A percentile compares a stretch with the other conserved stretches of the same genome.
Evolutionary conservation across 2,113 vertebrate species (phyloP).

Genomic region (Burhinus bistriatus): DNA sequence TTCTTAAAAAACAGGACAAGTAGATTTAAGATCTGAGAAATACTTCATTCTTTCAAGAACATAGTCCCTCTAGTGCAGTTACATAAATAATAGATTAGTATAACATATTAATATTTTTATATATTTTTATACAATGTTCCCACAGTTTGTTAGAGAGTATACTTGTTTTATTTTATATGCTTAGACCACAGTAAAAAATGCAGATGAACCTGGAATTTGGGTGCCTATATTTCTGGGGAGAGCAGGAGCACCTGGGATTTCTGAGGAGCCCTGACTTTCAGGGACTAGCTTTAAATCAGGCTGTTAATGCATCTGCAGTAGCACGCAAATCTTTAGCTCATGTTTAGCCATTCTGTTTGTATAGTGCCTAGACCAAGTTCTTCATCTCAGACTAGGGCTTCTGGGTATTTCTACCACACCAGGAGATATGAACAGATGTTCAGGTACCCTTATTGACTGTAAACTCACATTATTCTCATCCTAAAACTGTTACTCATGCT

Average conservation of each 20-base stretch:
- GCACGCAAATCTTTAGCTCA: not conserved
- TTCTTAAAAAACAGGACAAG: not conserved
- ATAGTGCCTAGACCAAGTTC: not conserved
- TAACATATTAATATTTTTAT: slow-evolving; percentile 9
- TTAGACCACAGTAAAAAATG: not conserved
- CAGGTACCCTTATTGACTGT: not conserved
- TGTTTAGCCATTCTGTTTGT: not conserved
- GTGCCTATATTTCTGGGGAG: not conserved
- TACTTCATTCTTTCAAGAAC: not conserved
- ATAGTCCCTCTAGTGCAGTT: not conserved
- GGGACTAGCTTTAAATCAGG: not conserved
- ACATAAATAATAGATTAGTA: slow-evolving; percentile 49
- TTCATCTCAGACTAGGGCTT: not conserved
- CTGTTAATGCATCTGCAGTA: not conserved
- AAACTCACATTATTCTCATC: not conserved
- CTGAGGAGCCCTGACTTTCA: not conserved
- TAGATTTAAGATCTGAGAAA: slow-evolving; percentile 10
- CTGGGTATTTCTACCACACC: not conserved
- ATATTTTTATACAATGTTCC: not conserved
- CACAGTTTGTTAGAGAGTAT: not conserved
- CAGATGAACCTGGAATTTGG: not conserved
- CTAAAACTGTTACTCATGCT: not conserved
- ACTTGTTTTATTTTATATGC: not conserved
- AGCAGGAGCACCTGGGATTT: not conserved
- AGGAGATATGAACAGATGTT: not conserved